Evolutionary conservation across 1,140 invertebrate genomes (phyloP), one percentile per base, ranked within the genome.

Genomic region (Potamilus streckersoni): DNA sequence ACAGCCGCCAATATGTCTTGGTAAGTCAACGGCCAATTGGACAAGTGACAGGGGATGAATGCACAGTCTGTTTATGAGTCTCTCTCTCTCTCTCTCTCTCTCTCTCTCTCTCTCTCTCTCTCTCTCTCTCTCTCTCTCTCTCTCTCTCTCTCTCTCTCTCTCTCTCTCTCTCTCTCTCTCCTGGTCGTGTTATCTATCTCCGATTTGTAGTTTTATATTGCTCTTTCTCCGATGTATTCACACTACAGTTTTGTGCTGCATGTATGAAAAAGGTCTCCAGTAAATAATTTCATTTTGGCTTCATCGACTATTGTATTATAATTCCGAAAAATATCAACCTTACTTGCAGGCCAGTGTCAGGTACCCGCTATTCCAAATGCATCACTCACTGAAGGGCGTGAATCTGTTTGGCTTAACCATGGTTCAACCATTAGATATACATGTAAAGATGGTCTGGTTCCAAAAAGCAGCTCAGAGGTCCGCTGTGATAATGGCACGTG

Each of bases 401-500:
- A 69, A 87, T 90, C 80, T 13, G 84, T 86, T 17, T 92, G 94
- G 70, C 95, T 97, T 0, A 93, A 94, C 69, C 96, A 98, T 86
- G 96, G 96, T 27, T 94, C 95, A 75, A 92, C 93, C 23, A 92
- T 98, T 49, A 91, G 94, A 23, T 95, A 98, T 0, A 92, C 93
- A 64, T 99, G 98, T 84, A 94, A 96, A 72, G 91, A 94, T 72
- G 94, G 96, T 80, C 97, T 97, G 83, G 97, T 98, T 86, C 95
- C 97, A 14, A 93, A 93, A 11, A 94, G 93, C 81, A 93, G 93
- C 65, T 92, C 93, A 0, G 93, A 94, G 0, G 93, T 95, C 1
- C 93, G 93, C 0, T 99, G 98, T 85, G 95, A 96, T 86, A 99
- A 99, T 86, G 97, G 97, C 15, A 97, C 96, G 0, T 99, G 97